These are phyloP conservation scores for Hyphantria cunea DNA, from an alignment of 1,140 invertebrate species.

Conservation along the genomic window DNA sequence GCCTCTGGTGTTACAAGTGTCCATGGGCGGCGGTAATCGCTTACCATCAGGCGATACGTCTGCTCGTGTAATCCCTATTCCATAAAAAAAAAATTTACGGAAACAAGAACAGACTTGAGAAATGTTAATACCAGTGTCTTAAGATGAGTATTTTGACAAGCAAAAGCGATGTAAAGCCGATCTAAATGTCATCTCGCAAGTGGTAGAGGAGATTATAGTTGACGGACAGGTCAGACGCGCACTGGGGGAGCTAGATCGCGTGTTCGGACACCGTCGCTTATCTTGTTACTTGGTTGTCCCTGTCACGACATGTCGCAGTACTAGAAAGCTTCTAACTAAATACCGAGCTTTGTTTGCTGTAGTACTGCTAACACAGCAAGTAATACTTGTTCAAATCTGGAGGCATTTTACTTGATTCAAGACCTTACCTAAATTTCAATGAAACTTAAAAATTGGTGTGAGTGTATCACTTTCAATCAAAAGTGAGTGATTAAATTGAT, in stretches of 20 bases:
- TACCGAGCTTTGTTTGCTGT: slow-evolving; percentile 36
- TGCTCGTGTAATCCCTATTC: too few species aligned
- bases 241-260: slow-evolving; percentile 17
- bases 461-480: too few species aligned
- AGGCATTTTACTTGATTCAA: too few species aligned
- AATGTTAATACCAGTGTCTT: neutral
- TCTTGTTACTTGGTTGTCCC: slow-evolving; percentile 40
- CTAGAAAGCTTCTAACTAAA: slow-evolving; percentile 30
- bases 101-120: too few species aligned
- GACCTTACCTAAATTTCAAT: too few species aligned
- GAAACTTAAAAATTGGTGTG: neutral
- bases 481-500: too few species aligned
- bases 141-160: slow-evolving; percentile 33
- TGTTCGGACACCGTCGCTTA: slow-evolving; percentile 38
- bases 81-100: too few species aligned
- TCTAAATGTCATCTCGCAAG: slow-evolving; percentile 16
- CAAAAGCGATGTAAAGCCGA: slow-evolving; percentile 18
- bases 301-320: slow-evolving; percentile 37
- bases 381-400: neutral
- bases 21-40: too few species aligned
- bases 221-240: slow-evolving; percentile 6
- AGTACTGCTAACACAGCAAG: slow-evolving; percentile 22
- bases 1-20: too few species aligned
- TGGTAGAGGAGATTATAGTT: slow-evolving; percentile 25
- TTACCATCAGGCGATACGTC: too few species aligned